These are phyloP conservation scores for Atrichornis clamosus DNA, from an alignment of 2,113 vertebrate species.

Conservation along the genomic window DNA sequence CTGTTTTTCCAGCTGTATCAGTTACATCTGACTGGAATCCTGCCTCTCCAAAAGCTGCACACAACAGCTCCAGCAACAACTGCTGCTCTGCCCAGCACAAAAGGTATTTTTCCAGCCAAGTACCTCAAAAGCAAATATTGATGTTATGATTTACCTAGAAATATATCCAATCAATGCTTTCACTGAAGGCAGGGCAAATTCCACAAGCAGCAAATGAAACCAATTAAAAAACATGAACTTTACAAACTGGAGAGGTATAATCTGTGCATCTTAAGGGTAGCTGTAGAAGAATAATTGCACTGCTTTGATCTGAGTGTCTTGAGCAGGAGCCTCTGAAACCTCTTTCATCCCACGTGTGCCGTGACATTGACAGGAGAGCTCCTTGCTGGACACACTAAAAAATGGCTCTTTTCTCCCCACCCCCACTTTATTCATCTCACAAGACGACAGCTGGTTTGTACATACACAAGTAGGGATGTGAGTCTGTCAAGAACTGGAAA, in stretches of 20 bases:
- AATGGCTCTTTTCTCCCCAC: background rate
- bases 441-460: constrained; percentile 34
- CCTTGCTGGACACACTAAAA: background rate
- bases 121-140: background rate
- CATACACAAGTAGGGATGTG: background rate
- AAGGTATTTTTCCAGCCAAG: constrained; percentile 1
- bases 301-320: background rate
- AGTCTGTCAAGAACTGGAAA: constrained; percentile 28
- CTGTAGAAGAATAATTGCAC: background rate
- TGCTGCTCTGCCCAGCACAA: background rate
- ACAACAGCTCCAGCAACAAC: background rate
- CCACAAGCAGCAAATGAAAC: background rate
- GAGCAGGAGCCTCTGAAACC: background rate
- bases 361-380: background rate
- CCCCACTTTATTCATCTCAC: background rate
- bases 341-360: background rate
- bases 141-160: background rate
- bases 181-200: background rate
- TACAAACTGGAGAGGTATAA: background rate
- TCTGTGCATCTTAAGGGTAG: background rate
- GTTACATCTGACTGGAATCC: constrained; percentile 25
- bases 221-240: background rate
- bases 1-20: constrained; percentile 29
- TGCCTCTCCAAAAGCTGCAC: background rate
- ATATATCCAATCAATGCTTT: background rate